These are phyloP conservation scores for Eulithis testata DNA, from an alignment of 2,888 invertebrate genomes.

Conservation along the genomic window DNA sequence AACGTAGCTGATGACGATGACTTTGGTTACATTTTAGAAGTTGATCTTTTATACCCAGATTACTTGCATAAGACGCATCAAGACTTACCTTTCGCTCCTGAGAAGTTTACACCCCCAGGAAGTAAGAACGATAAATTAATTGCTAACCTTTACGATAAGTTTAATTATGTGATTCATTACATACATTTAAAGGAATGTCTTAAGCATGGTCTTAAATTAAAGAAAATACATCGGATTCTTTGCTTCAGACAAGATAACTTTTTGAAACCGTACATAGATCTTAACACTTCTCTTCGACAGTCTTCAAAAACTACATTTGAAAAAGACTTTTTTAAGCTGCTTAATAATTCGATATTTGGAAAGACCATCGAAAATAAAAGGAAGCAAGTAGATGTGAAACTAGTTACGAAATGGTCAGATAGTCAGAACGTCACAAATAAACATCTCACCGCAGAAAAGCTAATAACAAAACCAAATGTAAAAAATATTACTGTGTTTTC, in stretches of 20 bases:
- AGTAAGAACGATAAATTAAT: constrained; percentile 20
- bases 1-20: too few species aligned
- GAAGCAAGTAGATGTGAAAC: too few species aligned
- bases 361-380: too few species aligned
- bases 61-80: constrained; percentile 39
- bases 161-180: constrained; percentile 32
- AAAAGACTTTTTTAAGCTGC: too few species aligned
- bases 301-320: constrained; percentile 10
- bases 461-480: constrained; percentile 24
- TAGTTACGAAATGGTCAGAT: constrained; percentile 21
- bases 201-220: too few species aligned
- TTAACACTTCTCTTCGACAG: constrained; percentile 9
- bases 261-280: constrained; percentile 14
- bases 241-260: constrained; percentile 10
- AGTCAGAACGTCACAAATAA: constrained; percentile 12
- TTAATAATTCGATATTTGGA: too few species aligned
- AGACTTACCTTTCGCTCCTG: constrained; percentile 8
- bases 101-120: constrained; percentile 9
- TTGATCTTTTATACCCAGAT: constrained; percentile 47
- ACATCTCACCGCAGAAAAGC: constrained; percentile 11
- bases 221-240: constrained; percentile 14
- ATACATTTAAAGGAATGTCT: constrained; percentile 22
- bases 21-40: constrained; percentile 46
- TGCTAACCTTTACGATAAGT: constrained; percentile 24
- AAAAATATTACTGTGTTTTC: constrained; percentile 15